phyloP scores from a whole-genome alignment of 2,888 invertebrate species.

The Lasioglossum oenotherae region DNA sequence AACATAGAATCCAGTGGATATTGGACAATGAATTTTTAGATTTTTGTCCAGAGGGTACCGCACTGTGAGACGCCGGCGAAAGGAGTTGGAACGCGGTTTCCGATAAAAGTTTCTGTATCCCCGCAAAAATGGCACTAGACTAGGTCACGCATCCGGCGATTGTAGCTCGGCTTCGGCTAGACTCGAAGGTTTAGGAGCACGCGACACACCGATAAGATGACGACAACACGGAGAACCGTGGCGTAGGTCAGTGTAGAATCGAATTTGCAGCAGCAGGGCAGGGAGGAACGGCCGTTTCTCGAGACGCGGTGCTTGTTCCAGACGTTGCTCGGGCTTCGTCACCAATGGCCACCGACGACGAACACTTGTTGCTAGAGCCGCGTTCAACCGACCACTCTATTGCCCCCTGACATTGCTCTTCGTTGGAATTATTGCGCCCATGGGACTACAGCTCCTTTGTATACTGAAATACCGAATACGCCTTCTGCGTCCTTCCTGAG shows the following conservation, averaged over 20 bases:
- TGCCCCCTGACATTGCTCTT: slow-evolving; percentile 4
- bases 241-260: slow-evolving; percentile 51
- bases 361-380: slow-evolving; percentile 70
- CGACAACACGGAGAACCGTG: neutral
- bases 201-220: slow-evolving; percentile 22
- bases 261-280: slow-evolving; percentile 21
- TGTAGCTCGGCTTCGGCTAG: neutral
- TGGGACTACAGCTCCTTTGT: neutral
- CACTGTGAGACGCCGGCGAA: too few species aligned
- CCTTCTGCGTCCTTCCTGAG: neutral
- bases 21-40: too few species aligned
- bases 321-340: slow-evolving; percentile 19
- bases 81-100: neutral
- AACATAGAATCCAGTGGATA: too few species aligned
- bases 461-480: neutral
- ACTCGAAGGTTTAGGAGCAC: neutral
- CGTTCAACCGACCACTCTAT: slow-evolving; percentile 13
- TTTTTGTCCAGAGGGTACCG: too few species aligned
- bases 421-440: slow-evolving; percentile 19
- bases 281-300: slow-evolving; percentile 23
- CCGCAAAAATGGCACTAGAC: neutral
- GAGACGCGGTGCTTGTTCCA: neutral
- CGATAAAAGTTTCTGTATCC: neutral
- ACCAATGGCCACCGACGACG: slow-evolving; percentile 29
- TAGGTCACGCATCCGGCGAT: too few species aligned